Evolutionary conservation across 2,797 vertebrate species (phyloP), one percentile per base, ranked within the genome.

Genomic region (Poecilia gillii): DNA sequence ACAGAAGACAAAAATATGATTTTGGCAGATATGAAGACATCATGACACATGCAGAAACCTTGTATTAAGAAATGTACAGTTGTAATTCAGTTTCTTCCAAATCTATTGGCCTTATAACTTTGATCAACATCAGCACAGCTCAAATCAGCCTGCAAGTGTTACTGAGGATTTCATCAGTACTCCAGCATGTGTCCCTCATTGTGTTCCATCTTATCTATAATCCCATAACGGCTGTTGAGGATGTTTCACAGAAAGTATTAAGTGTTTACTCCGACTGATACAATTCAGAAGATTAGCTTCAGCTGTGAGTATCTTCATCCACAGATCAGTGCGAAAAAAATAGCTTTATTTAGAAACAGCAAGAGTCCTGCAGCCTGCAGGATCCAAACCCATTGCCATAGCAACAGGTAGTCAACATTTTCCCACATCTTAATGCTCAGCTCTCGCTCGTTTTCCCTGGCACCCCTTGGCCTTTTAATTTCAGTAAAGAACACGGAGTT

Each of bases 391-490:
- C 84, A 94, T 96, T 84, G 92, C 94, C 95, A 96, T 96, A 94
- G 95, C 95, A 95, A 96, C 96, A 95, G 90, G 92, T 94, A 95
- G 94, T 96, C 96, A 96, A 96, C 96, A 87, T 93, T 94, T 95
- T 93, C 93, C 92, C 88, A 91, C 76, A 91, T 90, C 89, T 92
- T 85, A 88, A 88, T 86, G 84, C 86, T 89, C 77, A 59, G 57
- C 83, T 93, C 92, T 92, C 76, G 57, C 87, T 91, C 87, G 53
- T 86, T 94, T 92, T 92, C 74, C 79, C 25, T 49, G 82, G 80
- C 87, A 89, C 90, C 89, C 84, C 73, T 33, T 90, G 92, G 90
- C 93, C 93, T 95, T 92, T 90, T 85, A 88, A 94, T 91, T 92
- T 90, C 59, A 87, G 91, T 88, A 89, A 57, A 85, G 90, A 91